These are phyloP conservation scores for Herpailurus yagouaroundi DNA, from an alignment of 2,113 vertebrate species.

Conservation along the genomic window DNA sequence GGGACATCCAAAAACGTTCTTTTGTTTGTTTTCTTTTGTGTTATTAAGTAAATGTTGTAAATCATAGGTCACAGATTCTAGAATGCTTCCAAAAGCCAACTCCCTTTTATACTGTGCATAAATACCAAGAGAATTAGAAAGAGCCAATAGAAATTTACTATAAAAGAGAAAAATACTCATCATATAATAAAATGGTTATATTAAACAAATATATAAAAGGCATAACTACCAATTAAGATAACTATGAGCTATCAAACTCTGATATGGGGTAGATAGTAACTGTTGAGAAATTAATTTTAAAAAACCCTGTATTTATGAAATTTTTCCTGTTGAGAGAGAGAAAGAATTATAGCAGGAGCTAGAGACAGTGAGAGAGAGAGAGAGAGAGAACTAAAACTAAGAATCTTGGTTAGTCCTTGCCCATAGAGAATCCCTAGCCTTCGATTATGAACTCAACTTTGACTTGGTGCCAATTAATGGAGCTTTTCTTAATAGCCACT, in stretches of 20 bases:
- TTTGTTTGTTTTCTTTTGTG: slow-evolving; percentile 61
- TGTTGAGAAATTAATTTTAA: neutral
- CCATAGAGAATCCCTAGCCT: neutral
- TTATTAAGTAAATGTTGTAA: slow-evolving; percentile 70
- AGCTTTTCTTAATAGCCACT: neutral
- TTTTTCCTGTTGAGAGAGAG: neutral
- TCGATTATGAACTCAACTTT: neutral
- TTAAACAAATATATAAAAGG: neutral
- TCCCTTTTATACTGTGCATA: slow-evolving; percentile 32
- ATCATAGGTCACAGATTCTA: slow-evolving; percentile 66
- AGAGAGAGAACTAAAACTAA: neutral
- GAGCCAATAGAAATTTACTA: neutral
- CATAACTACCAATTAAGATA: neutral
- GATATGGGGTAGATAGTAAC: neutral
- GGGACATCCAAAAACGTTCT: slow-evolving; percentile 67
- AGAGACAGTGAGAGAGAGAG: neutral
- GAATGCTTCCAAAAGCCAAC: slow-evolving; percentile 67
- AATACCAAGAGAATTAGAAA: neutral
- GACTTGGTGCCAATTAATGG: neutral
- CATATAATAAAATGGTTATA: neutral
- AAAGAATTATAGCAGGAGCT: neutral
- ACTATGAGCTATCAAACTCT: neutral
- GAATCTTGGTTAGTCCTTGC: neutral
- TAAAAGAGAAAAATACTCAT: neutral
- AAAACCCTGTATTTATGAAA: neutral